Percentiles rank a stretch among this genome's conserved stretches.
Conservation (phyloP, 2,888 invertebrate genomes). For the Drosophila austrosaltans region DNA sequence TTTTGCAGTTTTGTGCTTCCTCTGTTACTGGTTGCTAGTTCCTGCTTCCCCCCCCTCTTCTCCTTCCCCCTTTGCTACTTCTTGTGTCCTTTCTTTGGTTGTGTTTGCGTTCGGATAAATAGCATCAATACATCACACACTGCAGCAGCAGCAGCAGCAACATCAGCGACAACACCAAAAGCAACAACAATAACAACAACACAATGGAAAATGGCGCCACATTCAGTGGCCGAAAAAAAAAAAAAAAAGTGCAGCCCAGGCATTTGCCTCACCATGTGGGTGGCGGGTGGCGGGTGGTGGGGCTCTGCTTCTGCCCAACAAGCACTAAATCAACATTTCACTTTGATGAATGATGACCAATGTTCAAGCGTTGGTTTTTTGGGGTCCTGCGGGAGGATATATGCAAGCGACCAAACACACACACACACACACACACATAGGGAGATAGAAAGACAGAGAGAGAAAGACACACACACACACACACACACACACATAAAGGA, state of each 20-base stretch:
- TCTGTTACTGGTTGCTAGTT: neutral
- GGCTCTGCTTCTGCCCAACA: conserved; percentile 39
- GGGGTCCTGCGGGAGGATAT: conserved; percentile 40
- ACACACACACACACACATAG: conserved; percentile 38
- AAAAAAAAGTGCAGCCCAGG: conserved; percentile 40
- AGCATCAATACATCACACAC: conserved; percentile 76
- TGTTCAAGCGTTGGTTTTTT: conserved; percentile 70
- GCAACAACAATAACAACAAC: conserved; percentile 25
- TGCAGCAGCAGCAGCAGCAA: conserved; percentile 32
- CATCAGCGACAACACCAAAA: conserved; percentile 59
- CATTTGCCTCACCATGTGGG: conserved; percentile 9
- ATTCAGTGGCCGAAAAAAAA: conserved; percentile 42
- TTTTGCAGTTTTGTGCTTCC: neutral
- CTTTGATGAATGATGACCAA: conserved; percentile 83
- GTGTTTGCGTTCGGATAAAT: conserved; percentile 78
- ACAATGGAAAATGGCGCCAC: conserved; percentile 66
- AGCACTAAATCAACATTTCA: conserved; percentile 81
- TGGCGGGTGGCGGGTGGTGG: neutral
- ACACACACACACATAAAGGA: conserved; percentile 43
- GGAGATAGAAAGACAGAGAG: conserved; percentile 21
- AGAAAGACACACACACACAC: conserved; percentile 28
- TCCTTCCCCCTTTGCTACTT: conserved; percentile 30
- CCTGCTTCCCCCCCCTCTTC: neutral
- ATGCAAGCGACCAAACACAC: conserved; percentile 54
- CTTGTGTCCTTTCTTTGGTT: conserved; percentile 54